Percentiles rank a stretch among this genome's conserved stretches.
Evolutionary conservation across 2,113 vertebrate species (phyloP).

Genomic region (Cyphotilapia sp.): DNA sequence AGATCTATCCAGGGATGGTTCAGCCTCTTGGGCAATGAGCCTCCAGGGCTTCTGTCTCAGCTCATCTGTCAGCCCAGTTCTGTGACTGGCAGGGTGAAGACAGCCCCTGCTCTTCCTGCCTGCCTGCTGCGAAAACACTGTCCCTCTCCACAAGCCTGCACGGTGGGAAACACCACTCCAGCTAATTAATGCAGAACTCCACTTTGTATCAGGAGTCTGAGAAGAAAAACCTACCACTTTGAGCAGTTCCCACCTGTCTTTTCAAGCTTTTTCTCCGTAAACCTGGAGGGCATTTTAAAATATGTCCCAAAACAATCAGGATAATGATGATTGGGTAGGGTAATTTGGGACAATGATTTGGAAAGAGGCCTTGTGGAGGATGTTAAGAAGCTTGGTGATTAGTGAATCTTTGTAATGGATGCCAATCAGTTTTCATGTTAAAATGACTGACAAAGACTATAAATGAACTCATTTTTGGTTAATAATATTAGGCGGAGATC

Average conservation of each 20-base stretch:
- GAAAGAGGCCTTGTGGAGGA: background rate
- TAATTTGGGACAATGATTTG: background rate
- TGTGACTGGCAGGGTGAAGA: slow-evolving; percentile 28
- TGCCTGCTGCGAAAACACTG: background rate
- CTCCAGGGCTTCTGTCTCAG: slow-evolving; percentile 1
- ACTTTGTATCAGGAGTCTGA: background rate
- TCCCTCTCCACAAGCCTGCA: background rate
- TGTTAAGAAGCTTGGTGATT: background rate
- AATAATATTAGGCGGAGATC: slow-evolving; percentile 9
- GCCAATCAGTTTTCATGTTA: background rate
- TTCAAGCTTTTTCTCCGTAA: background rate
- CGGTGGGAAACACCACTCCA: background rate
- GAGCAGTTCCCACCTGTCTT: background rate
- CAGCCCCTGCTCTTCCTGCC: background rate
- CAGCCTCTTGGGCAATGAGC: slow-evolving; percentile 33
- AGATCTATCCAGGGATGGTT: background rate
- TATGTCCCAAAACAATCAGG: background rate
- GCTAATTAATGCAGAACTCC: slow-evolving; percentile 33
- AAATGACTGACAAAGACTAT: slow-evolving; percentile 28
- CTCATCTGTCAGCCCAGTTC: slow-evolving; percentile 19
- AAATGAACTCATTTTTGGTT: slow-evolving; percentile 20
- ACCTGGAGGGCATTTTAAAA: background rate
- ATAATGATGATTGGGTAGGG: background rate
- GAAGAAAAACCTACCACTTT: background rate
- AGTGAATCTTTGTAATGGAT: background rate